phyloP scores from a whole-genome alignment of 2,888 invertebrate species.

The Elaeidobius kamerunicus region DNA sequence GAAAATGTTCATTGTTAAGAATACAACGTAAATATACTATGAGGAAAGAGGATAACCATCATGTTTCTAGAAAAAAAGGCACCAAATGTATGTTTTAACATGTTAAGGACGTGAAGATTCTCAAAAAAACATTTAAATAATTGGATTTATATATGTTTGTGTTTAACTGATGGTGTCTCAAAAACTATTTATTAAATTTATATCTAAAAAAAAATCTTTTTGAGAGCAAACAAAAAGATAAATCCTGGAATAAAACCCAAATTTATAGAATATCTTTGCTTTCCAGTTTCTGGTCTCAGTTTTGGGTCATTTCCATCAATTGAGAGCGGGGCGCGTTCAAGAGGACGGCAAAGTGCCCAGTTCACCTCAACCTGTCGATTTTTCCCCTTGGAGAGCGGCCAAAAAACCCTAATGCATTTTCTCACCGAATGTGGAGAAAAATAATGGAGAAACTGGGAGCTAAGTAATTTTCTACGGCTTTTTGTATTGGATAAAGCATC shows the following conservation, averaged over 20 bases:
- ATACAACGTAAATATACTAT: too few relatives aligned
- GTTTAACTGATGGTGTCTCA: too few relatives aligned
- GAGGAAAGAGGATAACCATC: too few relatives aligned
- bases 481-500: conserved; percentile 2
- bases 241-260: neutral
- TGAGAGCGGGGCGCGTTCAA: neutral
- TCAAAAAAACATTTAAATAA: too few relatives aligned
- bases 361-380: conserved; percentile 24
- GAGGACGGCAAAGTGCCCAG: conserved; percentile 17
- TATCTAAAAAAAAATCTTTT: too few relatives aligned
- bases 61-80: too few relatives aligned
- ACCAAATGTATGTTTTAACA: too few relatives aligned
- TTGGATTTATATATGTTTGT: too few relatives aligned
- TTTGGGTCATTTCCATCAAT: neutral
- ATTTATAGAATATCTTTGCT: neutral
- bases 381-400: conserved; percentile 17
- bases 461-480: conserved; percentile 17
- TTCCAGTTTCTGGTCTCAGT: neutral
- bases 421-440: conserved; percentile 10
- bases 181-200: too few relatives aligned
- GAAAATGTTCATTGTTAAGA: too few relatives aligned
- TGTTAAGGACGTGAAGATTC: too few relatives aligned
- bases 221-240: too few relatives aligned
- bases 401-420: conserved; percentile 24
- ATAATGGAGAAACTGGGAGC: conserved; percentile 12